Conservation (phyloP, 2,113 vertebrate genomes). For the Psettodes erumei region DNA sequence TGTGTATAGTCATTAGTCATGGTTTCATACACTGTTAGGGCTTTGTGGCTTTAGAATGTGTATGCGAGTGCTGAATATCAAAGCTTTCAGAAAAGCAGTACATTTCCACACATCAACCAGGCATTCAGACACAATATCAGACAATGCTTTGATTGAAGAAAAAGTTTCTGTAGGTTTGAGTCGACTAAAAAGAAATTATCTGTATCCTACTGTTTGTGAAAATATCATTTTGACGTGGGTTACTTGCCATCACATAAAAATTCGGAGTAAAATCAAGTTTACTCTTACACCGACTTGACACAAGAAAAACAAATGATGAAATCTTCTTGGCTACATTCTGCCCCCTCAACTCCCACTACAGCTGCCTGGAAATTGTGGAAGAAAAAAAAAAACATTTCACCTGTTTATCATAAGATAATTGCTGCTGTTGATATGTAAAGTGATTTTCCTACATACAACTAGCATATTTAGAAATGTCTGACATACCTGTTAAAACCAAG, state of each 20-base stretch:
- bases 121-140: conserved; percentile 32
- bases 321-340: neutral
- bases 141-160: conserved; percentile 18
- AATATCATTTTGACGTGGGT: neutral
- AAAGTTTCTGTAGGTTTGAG: neutral
- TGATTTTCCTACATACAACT: conserved; percentile 34
- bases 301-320: neutral
- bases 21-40: conserved; percentile 79
- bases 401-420: conserved; percentile 20
- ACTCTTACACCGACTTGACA: neutral
- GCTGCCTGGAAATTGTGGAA: conserved; percentile 20
- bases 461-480: conserved; percentile 32
- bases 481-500: neutral
- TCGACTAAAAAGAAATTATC: neutral
- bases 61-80: conserved; percentile 72
- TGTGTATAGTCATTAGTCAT: conserved; percentile 82
- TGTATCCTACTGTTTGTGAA: neutral
- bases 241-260: neutral
- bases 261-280: neutral
- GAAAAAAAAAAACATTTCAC: conserved; percentile 4
- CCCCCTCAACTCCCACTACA: conserved; percentile 38
- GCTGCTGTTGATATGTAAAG: conserved; percentile 11
- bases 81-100: conserved; percentile 59
- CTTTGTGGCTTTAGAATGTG: conserved; percentile 78
- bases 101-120: conserved; percentile 53